These are phyloP conservation scores for Pomatorhinus ruficollis DNA, from an alignment of 2,113 vertebrate genomes.

Conservation along the genomic window DNA sequence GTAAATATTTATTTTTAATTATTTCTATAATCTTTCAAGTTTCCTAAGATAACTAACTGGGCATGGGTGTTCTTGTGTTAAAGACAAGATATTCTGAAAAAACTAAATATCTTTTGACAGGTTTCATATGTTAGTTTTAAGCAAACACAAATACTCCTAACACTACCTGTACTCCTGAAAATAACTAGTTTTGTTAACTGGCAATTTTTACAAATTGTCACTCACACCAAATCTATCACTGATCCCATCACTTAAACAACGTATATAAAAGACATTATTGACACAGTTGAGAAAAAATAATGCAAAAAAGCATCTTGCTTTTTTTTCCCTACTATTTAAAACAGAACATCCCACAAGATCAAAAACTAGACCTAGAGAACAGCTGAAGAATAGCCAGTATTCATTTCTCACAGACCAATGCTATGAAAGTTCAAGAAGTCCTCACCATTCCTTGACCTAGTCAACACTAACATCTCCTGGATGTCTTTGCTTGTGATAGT, in stretches of 20 bases:
- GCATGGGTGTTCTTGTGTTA: background rate
- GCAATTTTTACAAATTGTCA: background rate
- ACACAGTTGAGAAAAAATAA: background rate
- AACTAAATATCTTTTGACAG: background rate
- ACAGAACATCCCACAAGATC: background rate
- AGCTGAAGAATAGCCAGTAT: background rate
- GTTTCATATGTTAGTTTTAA: background rate
- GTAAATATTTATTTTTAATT: background rate
- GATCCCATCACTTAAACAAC: background rate
- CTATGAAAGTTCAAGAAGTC: background rate
- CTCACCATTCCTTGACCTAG: background rate
- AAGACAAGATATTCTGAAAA: background rate
- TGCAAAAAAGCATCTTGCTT: background rate
- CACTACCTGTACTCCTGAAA: background rate
- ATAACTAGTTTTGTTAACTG: background rate
- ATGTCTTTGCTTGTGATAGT: constrained; percentile 19
- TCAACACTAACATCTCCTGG: constrained; percentile 2
- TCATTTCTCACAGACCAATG: background rate
- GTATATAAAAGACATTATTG: background rate
- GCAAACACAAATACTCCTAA: background rate
- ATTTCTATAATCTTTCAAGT: background rate
- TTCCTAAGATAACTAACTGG: background rate
- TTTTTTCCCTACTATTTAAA: background rate
- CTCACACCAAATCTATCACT: background rate
- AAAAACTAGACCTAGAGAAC: background rate